Evolutionary conservation across 64 coral and sea anemone genomes (phyloP).

Genomic region (Montipora efflorescens): DNA sequence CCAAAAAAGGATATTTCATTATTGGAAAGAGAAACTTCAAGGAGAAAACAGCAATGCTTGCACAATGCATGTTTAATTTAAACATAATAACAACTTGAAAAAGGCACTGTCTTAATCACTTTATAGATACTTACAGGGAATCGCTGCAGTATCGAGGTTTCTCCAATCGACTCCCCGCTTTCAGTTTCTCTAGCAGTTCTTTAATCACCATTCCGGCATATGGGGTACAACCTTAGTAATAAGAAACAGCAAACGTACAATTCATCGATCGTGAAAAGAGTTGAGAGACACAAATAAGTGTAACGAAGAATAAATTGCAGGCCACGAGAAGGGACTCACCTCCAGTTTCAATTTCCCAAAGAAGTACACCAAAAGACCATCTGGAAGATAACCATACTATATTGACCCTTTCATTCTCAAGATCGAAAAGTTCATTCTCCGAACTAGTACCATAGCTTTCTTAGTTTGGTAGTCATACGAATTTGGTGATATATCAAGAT

Average conservation of each 20-base stretch:
- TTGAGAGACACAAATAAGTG: not conserved
- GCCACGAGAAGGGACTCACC: conserved; percentile 27
- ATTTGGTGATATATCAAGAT: no score
- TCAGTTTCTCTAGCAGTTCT: conserved; percentile 14
- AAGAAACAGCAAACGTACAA: not conserved
- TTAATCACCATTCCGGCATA: not conserved
- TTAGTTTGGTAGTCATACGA: no score
- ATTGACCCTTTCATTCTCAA: no score
- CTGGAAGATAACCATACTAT: not conserved
- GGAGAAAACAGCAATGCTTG: no score
- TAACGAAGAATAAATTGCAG: not conserved
- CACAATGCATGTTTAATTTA: no score
- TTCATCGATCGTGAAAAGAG: no score
- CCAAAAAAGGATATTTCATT: no score
- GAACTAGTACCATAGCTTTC: no score
- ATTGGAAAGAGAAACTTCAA: no score
- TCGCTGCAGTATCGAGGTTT: conserved; percentile 34
- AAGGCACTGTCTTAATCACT: no score
- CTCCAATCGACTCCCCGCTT: conserved; percentile 48
- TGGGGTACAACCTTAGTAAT: conserved; percentile 13
- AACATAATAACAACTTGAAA: no score
- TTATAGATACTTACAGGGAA: conserved; percentile 20
- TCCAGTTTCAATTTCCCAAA: conserved; percentile 95
- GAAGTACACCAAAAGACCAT: conserved; percentile 84
- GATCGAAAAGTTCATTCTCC: no score